Percentiles rank a stretch among this genome's conserved stretches.
Conservation (phyloP, 2,888 invertebrate genomes). For the Xestia ashworthii region DNA sequence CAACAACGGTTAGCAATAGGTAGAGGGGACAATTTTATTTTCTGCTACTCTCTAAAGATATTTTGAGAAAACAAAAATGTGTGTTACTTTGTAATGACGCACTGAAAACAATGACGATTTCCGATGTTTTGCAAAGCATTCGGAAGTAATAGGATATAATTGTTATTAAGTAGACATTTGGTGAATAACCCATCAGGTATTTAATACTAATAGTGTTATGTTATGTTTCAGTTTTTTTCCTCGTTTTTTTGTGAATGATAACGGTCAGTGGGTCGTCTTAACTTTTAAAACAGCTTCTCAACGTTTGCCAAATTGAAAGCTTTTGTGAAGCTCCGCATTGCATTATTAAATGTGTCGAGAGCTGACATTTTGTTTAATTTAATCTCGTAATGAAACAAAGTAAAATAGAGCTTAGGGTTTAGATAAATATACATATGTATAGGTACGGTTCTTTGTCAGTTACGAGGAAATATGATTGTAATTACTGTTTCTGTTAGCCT, state of each 20-base stretch:
- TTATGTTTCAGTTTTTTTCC: slow-evolving; percentile 17
- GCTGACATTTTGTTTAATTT: slow-evolving; percentile 37
- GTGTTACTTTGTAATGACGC: slow-evolving; percentile 30
- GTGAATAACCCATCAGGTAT: slow-evolving; percentile 53
- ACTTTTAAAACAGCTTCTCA: slow-evolving; percentile 36
- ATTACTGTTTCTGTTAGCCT: background rate
- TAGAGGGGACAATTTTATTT: slow-evolving; percentile 75
- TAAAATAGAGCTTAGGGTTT: slow-evolving; percentile 14
- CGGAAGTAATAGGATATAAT: slow-evolving; percentile 14
- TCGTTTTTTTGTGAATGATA: slow-evolving; percentile 25
- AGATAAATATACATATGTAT: background rate
- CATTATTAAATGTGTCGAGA: slow-evolving; percentile 28
- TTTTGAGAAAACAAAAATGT: slow-evolving; percentile 71
- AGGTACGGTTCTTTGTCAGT: slow-evolving; percentile 4
- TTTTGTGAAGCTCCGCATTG: slow-evolving; percentile 52
- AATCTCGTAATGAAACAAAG: slow-evolving; percentile 19
- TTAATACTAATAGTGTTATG: slow-evolving; percentile 42
- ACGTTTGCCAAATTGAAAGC: slow-evolving; percentile 62
- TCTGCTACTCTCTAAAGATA: slow-evolving; percentile 62
- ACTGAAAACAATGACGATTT: slow-evolving; percentile 22
- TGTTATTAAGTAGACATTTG: slow-evolving; percentile 50
- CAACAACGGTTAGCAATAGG: slow-evolving; percentile 82
- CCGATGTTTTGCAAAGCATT: slow-evolving; percentile 17
- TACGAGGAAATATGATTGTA: background rate
- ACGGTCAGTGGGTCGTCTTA: no score